Base-by-base conservation (phyloP, 2,888 invertebrate genomes). In the Erebia aethiops region DNA sequence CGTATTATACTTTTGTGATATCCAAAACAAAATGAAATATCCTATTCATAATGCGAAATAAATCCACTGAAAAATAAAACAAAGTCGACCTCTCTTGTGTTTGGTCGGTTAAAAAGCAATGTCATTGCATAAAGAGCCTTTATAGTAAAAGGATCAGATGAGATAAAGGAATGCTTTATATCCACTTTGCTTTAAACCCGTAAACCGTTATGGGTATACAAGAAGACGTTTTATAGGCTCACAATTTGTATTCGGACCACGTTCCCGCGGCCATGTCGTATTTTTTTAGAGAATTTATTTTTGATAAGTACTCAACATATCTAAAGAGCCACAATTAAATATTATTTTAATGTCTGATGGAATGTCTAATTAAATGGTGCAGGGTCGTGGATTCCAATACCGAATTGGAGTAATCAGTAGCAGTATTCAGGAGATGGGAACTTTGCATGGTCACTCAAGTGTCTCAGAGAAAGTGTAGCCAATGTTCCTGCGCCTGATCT, bases 131-230 rank as follows among this genome's bases (percentile, higher is more conserved):
- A 54, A 35, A 26, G 26, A 54, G 49, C 10, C 16, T 41, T 58
- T 51, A 49, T 21, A 21, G 58, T 54, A 52, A 64, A 64, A 41
- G 64, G 64, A 64, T 64, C 64, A 64, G 35, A 13, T 8, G 64
- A 64, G 64, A 49, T 68, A 61, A 58, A 69, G 64, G 58, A 49
- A 49, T 58, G 51, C 54, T 69, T 64, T 58, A 69, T 58, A 58
- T 69, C 69, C 64, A 69, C 69, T 69, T 69, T 65, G 67, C 67
- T 67, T 51, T 56, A 73, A 73, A 65, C 26, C 67, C 54, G 70
- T 49, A 52, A 65, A 70, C 60, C 51, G 54, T 65, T 70, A 69
- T 18, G 69, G 62, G 52, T 60, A 60, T 52, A 60, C 63, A 64
- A 52, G 18, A 58, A 35, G 35, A 35, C 35, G 63, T 67, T 65